phyloP scores from a whole-genome alignment of 1,140 invertebrate species.

The Rhopalosiphum maidis region DNA sequence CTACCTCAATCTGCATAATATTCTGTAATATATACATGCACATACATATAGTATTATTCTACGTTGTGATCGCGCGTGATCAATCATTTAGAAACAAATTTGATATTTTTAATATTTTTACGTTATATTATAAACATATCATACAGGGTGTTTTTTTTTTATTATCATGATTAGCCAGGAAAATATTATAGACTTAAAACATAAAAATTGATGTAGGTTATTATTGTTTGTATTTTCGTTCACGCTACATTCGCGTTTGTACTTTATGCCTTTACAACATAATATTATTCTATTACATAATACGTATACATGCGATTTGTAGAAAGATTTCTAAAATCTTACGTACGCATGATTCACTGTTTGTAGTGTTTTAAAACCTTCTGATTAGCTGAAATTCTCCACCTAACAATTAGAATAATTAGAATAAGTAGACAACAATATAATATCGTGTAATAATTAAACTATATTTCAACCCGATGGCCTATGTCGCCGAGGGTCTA shows the following conservation, averaged over 20 bases:
- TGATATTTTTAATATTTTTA: neutral
- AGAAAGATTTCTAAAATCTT: neutral
- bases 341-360: neutral
- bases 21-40: neutral
- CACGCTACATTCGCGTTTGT: too few relatives aligned
- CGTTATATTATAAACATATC: neutral
- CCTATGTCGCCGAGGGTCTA: too few relatives aligned
- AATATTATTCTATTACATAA: too few relatives aligned
- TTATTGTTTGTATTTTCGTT: too few relatives aligned
- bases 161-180: accelerated
- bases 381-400: too few relatives aligned
- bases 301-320: neutral
- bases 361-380: neutral
- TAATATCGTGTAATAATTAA: too few relatives aligned
- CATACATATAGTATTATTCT: neutral
- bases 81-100: constrained; percentile 11
- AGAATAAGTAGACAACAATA: too few relatives aligned
- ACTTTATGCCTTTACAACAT: too few relatives aligned
- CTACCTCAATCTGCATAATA: neutral
- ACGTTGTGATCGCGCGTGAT: neutral
- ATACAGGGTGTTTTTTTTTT: neutral
- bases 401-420: too few relatives aligned
- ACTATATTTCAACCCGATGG: too few relatives aligned
- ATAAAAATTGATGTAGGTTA: neutral
- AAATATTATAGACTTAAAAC: neutral